Percentiles rank a stretch among this genome's conserved stretches.
Conservation (phyloP, 2,888 invertebrate genomes). For the Pristionchus japonicus region DNA sequence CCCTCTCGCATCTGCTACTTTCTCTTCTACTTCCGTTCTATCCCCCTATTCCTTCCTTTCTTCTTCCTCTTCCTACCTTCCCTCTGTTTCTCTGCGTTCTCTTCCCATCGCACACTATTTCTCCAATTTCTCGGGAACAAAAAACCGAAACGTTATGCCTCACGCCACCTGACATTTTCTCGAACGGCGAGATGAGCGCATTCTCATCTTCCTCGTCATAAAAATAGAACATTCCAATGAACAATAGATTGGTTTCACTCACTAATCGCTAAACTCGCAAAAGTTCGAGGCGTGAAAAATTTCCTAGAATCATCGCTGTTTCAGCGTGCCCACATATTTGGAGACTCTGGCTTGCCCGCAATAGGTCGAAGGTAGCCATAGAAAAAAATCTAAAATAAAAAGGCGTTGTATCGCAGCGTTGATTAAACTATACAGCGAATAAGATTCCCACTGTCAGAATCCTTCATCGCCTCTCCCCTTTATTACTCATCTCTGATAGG, state of each 20-base stretch:
- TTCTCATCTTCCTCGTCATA: neutral
- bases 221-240: neutral
- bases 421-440: too few relatives aligned
- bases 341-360: neutral
- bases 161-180: slow-evolving; percentile 4
- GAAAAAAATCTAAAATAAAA: too few relatives aligned
- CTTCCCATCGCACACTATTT: neutral
- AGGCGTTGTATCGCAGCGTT: too few relatives aligned
- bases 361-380: neutral
- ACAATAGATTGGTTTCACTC: too few relatives aligned
- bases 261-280: too few relatives aligned
- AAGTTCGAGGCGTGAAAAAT: neutral
- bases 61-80: neutral
- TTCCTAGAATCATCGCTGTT: neutral
- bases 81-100: neutral
- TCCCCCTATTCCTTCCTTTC: too few relatives aligned
- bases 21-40: neutral
- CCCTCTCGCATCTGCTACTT: neutral
- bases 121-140: neutral
- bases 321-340: neutral
- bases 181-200: neutral
- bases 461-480: neutral
- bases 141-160: neutral
- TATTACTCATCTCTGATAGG: neutral
- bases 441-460: neutral